Percentiles rank a stretch among this genome's conserved stretches.
Evolutionary conservation across 2,888 invertebrate species (phyloP).

Genomic region (Corbicula japonica): DNA sequence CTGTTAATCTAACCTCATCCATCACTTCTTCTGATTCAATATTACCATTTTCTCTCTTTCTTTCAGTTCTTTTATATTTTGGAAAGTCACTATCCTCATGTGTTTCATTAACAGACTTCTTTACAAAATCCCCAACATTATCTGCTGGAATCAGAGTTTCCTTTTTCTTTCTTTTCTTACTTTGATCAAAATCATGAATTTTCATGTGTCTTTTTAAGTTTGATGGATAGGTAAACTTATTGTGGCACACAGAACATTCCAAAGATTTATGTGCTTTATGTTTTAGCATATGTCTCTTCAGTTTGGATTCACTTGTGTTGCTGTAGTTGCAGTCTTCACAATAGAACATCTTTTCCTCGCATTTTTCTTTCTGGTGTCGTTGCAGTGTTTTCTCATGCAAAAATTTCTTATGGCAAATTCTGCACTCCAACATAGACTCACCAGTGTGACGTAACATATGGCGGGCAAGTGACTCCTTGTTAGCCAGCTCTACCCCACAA

Average conservation of each 20-base stretch:
- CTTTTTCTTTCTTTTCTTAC: background rate
- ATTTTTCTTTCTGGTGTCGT: constrained; percentile 8
- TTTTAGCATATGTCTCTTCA: constrained; percentile 21
- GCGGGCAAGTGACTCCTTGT: constrained; percentile 3
- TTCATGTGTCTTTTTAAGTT: constrained; percentile 17
- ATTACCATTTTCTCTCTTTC: background rate
- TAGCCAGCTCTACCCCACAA: constrained; percentile 16
- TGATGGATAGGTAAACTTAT: constrained; percentile 17
- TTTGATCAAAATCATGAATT: constrained; percentile 12
- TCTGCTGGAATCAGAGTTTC: constrained; percentile 5
- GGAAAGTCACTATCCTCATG: background rate
- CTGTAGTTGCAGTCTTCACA: constrained; percentile 14
- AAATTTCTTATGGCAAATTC: constrained; percentile 11
- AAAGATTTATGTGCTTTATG: constrained; percentile 13
- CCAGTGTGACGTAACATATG: constrained; percentile 20
- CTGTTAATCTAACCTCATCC: background rate
- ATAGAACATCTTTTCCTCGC: constrained; percentile 14
- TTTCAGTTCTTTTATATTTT: background rate
- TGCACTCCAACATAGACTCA: constrained; percentile 7
- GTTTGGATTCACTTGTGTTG: constrained; percentile 24
- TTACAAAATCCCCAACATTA: constrained; percentile 6
- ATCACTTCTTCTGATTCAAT: background rate
- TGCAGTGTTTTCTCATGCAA: constrained; percentile 5
- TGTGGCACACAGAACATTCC: constrained; percentile 7
- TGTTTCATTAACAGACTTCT: background rate